phyloP scores from a whole-genome alignment of 2,797 vertebrate species.

The Onychomys leucogaster region DNA sequence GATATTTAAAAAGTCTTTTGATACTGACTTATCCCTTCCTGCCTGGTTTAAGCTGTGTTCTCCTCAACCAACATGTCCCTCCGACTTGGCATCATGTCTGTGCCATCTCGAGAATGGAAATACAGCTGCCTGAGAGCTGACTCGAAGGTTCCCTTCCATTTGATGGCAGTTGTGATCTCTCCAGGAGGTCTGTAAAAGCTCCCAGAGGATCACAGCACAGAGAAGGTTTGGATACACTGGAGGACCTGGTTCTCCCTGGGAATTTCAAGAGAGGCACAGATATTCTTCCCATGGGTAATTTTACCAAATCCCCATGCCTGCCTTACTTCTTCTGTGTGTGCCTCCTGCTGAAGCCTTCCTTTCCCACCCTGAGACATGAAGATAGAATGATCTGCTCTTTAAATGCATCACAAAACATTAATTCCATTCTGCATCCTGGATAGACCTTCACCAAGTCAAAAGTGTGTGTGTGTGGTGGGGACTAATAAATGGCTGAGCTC shows the following conservation, averaged over 20 bases:
- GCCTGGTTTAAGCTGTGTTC: neutral
- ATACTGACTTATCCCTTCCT: neutral
- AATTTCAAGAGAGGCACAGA: neutral
- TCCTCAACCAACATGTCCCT: neutral
- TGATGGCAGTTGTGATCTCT: neutral
- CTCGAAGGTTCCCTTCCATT: neutral
- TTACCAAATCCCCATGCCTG: neutral
- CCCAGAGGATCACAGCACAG: neutral
- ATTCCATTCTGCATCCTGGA: neutral
- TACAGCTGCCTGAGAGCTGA: too few species aligned
- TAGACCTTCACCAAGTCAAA: neutral
- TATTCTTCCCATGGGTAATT: neutral
- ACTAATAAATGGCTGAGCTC: neutral
- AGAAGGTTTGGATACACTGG: neutral
- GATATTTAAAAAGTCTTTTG: neutral
- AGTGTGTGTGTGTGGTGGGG: neutral
- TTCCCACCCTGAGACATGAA: slow-evolving; percentile 10
- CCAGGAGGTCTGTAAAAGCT: neutral
- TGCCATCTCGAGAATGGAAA: neutral
- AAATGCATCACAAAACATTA: neutral
- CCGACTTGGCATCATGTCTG: neutral
- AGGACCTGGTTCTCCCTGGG: neutral
- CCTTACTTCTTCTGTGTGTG: neutral
- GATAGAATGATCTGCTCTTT: neutral
- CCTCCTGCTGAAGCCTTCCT: neutral